Evolutionary conservation across 1,140 invertebrate genomes (phyloP).

Genomic region (Drosophila athabasca): DNA sequence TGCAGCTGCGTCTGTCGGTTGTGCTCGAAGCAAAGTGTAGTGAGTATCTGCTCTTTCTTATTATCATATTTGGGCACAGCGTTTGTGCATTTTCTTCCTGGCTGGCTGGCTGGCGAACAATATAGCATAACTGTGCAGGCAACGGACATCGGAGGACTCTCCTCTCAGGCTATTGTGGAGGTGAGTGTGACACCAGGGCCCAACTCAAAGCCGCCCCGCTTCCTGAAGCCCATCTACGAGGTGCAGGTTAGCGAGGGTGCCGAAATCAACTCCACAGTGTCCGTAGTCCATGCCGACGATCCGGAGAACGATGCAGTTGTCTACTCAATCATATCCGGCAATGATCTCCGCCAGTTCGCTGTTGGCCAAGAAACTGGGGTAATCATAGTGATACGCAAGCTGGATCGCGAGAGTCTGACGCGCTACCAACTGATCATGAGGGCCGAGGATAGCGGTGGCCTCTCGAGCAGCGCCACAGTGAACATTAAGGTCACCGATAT

Average conservation of each 20-base stretch:
- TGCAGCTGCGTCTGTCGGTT: constrained; percentile 76
- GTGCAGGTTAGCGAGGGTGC: constrained; percentile 94
- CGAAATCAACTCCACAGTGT: constrained; percentile 92
- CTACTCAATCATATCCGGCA: constrained; percentile 93
- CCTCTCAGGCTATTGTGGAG: constrained; percentile 93
- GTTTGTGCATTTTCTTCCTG: constrained; percentile 89
- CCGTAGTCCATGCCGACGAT: constrained; percentile 91
- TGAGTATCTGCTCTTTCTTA: constrained; percentile 80
- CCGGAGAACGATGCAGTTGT: constrained; percentile 94
- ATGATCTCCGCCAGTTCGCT: constrained; percentile 92
- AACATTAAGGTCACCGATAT: constrained; percentile 95
- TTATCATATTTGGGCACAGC: constrained; percentile 88
- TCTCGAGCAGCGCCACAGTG: constrained; percentile 91
- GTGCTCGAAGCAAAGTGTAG: constrained; percentile 80
- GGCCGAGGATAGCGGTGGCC: constrained; percentile 93
- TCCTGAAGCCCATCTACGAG: constrained; percentile 91
- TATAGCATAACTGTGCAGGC: constrained; percentile 95
- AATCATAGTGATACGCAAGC: constrained; percentile 91
- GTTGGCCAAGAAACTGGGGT: constrained; percentile 92
- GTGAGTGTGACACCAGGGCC: constrained; percentile 92
- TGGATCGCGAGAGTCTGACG: constrained; percentile 94
- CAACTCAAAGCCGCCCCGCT: constrained; percentile 92
- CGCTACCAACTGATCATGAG: constrained; percentile 93
- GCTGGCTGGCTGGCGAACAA: constrained; percentile 92
- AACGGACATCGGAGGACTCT: constrained; percentile 88